Conservation (phyloP, 1,140 invertebrate species). For the Thalassaphorura encarpata region DNA sequence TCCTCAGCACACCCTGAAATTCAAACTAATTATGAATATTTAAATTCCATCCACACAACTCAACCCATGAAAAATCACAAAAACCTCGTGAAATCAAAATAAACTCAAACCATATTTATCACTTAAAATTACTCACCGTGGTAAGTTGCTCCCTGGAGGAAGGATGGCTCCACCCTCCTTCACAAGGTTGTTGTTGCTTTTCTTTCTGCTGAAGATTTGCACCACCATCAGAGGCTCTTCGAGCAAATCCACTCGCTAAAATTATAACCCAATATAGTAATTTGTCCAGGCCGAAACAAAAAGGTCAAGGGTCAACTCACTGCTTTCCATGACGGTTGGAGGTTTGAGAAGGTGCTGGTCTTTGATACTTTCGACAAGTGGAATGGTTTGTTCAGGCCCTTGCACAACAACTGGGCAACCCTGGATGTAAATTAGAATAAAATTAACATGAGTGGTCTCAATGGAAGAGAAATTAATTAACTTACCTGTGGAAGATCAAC, state of each 20-base stretch:
- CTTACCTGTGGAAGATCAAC: constrained; percentile 31
- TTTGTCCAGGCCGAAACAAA: background rate
- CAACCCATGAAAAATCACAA: background rate
- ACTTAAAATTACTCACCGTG: constrained; percentile 30
- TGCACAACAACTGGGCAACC: constrained; percentile 30
- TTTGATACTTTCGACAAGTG: constrained; percentile 55
- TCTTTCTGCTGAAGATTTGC: constrained; percentile 72
- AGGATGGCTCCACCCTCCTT: constrained; percentile 50
- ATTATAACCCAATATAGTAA: background rate
- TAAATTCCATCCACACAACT: background rate
- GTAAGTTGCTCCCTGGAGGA: constrained; percentile 29
- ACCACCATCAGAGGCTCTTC: constrained; percentile 90
- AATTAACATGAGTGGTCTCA: background rate
- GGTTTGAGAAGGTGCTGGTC: constrained; percentile 89
- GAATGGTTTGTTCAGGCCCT: constrained; percentile 42
- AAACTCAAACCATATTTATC: background rate
- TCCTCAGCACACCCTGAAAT: constrained; percentile 35
- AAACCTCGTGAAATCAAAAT: background rate
- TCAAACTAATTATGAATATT: no score
- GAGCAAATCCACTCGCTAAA: constrained; percentile 64
- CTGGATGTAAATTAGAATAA: constrained; percentile 12
- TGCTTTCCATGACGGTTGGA: constrained; percentile 73
- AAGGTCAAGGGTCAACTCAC: constrained; percentile 42
- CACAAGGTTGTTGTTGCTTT: constrained; percentile 50
- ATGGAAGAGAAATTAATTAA: constrained; percentile 2